Base-by-base conservation (phyloP, 2,888 invertebrate species). In the Drosophila meridiana region DNA sequence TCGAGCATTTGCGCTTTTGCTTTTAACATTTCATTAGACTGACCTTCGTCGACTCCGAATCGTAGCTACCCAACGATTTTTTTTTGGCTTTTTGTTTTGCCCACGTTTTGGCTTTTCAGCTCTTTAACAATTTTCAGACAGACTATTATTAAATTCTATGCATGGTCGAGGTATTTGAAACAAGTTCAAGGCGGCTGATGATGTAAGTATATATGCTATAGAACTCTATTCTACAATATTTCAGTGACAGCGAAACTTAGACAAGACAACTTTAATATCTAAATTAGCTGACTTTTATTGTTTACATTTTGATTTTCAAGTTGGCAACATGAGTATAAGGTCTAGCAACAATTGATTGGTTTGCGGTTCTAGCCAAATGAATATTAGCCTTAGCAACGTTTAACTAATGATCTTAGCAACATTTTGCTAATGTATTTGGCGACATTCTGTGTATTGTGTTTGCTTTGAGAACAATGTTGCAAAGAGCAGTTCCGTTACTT, bases 121-220 rank as follows among this genome's bases (percentile, higher is more conserved):
- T 32, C 11, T 32, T 63, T 60, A 60, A 58, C 38, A 32, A 61
- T 60, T 57, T n/a, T 66, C 34, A 34, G 60, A 30, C 13, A 79
- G 72, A 73, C 58, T 68, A 20, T 82, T 76, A 76, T 80, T 75
- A 73, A 82, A 79, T 73, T 70, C 64, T 80, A 77, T 48, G 14
- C 47, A 52, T 75, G 71, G 13, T 47, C 47, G 43, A 48, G 65
- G 71, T 65, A 55, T 64, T 71, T 59, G 69, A 59, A 68, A 68
- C 73, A 84, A 84, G 90, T 89, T 87, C 82, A 87, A 80, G 84
- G 82, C 73, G 67, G 20, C 52, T 32, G 48, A 59, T 69, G 58
- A 55, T 62, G 68, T 43, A 61, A 67, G 28, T 56, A 38, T n/a
- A 52, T 50, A 20, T 26, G 6, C 20, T 30, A 55, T 55, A 38